Base-by-base conservation (phyloP, 1,140 invertebrate genomes). In the Adelges cooleyi region DNA sequence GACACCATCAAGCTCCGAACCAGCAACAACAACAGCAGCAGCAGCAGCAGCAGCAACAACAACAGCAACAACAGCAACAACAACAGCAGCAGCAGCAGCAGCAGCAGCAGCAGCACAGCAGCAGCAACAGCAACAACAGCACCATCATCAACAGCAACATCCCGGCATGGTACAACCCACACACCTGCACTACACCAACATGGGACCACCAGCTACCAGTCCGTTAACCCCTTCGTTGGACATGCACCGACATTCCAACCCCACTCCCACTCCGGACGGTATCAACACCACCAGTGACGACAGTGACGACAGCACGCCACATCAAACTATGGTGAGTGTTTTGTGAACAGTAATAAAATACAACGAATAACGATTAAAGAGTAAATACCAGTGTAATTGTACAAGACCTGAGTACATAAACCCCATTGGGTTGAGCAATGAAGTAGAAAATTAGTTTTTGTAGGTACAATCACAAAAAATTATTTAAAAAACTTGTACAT, bases 271-370 rank as follows among this genome's bases (percentile, higher is more conserved):
- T 36, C 79, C 77, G 22, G 74, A 76, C 50, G 79, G 66, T 1
- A 72, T 78, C 54, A 82, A 78, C 29, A 82, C 85, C 27, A 90
- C 87, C 10, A 90, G 87, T 75, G 89, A 92, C 73, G 89, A 91
- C 71, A 90, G 87, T 71, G 89, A 92, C 75, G 90, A 92, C 72
- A 89, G 86, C 75, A 85, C 88, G 20, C 87, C 87, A 36, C 83
- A 84, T 73, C 77, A 82, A 15, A 81, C 80, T 6, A 80, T 84
- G 77, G 83, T 84, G 71, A 78, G 73, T 71, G 27, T 50, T 23
- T n/a, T 49, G 10, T 13, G 27, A n/a, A n/a, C n/a, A n/a, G n/a
- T n/a, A n/a, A n/a, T n/a, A n/a, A n/a, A n/a, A n/a, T n/a, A n/a
- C n/a, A n/a, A n/a, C n/a, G n/a, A n/a, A n/a, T n/a, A n/a, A n/a